Conservation (phyloP, 1,140 invertebrate genomes). For the Pseudoatta argentina region DNA sequence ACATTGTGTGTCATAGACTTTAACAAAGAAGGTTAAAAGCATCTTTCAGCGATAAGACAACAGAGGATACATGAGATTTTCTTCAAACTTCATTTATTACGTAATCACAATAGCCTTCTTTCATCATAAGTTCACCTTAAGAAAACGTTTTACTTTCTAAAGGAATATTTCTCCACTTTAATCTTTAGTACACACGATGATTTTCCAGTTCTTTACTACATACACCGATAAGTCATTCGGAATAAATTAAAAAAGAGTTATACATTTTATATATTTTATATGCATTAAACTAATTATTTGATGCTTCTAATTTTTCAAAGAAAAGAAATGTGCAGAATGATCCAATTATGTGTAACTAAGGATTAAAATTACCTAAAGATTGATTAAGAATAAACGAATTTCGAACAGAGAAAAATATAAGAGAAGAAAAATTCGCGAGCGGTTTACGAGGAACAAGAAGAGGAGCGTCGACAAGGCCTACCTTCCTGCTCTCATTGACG, state of each 20-base stretch:
- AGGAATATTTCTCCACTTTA: background rate
- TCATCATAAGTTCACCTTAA: background rate
- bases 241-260: too few relatives aligned
- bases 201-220: too few relatives aligned
- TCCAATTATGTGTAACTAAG: too few relatives aligned
- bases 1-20: too few relatives aligned
- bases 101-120: background rate
- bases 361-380: background rate
- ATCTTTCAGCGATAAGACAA: background rate
- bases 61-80: background rate
- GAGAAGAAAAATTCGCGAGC: background rate
- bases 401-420: background rate
- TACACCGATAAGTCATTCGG: too few relatives aligned
- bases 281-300: too few relatives aligned
- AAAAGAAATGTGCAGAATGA: too few relatives aligned
- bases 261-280: too few relatives aligned
- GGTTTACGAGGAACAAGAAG: background rate
- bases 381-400: background rate
- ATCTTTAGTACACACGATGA: too few relatives aligned
- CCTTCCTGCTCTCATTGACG: constrained; percentile 66
- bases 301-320: too few relatives aligned
- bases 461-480: constrained; percentile 19
- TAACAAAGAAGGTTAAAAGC: background rate
- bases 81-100: background rate
- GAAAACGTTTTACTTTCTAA: background rate